Percentiles rank a stretch among this genome's conserved stretches.
phyloP scores from a whole-genome alignment of 2,113 vertebrate species.

The Diphyllodes magnificus region DNA sequence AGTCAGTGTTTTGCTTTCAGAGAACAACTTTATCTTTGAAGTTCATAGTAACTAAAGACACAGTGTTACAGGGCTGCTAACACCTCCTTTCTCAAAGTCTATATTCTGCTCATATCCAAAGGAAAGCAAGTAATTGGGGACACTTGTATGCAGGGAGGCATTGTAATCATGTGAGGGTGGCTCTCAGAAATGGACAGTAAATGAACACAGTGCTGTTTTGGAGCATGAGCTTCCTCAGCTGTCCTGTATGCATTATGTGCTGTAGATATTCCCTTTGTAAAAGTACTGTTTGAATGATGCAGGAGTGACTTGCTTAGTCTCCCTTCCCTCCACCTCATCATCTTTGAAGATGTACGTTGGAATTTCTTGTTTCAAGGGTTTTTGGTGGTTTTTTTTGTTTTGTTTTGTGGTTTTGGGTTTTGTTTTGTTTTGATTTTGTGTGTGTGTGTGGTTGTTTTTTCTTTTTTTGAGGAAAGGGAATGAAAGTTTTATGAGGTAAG shows the following conservation, averaged over 20 bases:
- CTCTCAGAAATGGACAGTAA: not conserved
- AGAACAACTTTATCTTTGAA: not conserved
- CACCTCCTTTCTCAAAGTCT: not conserved
- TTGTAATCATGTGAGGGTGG: not conserved
- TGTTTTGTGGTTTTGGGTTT: not conserved
- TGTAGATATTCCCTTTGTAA: not conserved
- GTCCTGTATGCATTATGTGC: not conserved
- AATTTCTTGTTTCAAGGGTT: not conserved
- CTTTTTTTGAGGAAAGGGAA: not conserved
- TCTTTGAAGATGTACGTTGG: not conserved
- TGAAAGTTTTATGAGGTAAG: not conserved
- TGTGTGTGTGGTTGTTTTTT: not conserved
- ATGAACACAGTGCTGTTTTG: not conserved
- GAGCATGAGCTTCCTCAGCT: not conserved
- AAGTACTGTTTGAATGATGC: not conserved
- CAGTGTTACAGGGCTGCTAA: not conserved
- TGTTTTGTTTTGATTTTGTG: not conserved
- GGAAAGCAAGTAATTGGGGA: not conserved
- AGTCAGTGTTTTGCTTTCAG: not conserved
- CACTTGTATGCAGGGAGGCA: not conserved
- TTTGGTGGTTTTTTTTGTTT: not conserved
- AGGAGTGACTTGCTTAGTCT: not conserved
- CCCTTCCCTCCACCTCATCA: accelerated
- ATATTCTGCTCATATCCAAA: not conserved
- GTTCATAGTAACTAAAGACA: not conserved